Evolutionary conservation across 2,888 invertebrate species (phyloP).

Genomic region (Girardia tigrina): DNA sequence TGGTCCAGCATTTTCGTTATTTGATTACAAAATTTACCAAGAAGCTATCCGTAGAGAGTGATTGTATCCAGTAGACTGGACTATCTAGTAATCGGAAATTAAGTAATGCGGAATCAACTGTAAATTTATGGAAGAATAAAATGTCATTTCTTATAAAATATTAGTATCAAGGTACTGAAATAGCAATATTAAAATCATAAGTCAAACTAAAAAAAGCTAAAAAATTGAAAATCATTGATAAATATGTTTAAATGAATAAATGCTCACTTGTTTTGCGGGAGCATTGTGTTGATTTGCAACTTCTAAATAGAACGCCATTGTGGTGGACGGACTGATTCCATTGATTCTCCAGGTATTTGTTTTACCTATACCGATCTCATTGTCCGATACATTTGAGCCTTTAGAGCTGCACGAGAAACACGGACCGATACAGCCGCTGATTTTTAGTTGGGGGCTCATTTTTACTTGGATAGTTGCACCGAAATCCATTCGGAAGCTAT

Average conservation of each 20-base stretch:
- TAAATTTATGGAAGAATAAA: too few species aligned
- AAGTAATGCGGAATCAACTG: too few species aligned
- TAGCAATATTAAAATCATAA: background rate
- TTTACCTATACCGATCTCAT: slow-evolving; percentile 89
- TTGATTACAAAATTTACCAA: too few species aligned
- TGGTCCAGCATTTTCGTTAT: too few species aligned
- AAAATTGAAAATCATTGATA: background rate
- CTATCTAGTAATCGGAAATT: too few species aligned
- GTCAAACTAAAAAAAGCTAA: background rate
- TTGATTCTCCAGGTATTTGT: slow-evolving; percentile 98
- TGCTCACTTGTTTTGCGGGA: slow-evolving; percentile 61
- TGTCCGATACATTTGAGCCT: slow-evolving; percentile 78
- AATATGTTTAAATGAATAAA: background rate
- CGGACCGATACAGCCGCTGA: slow-evolving; percentile 67
- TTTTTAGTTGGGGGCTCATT: slow-evolving; percentile 63
- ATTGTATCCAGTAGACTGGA: too few species aligned
- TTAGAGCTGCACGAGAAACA: slow-evolving; percentile 59
- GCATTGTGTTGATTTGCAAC: slow-evolving; percentile 70
- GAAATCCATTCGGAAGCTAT: slow-evolving; percentile 91
- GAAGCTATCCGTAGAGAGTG: too few species aligned
- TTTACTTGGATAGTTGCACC: slow-evolving; percentile 90
- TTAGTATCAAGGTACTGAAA: too few species aligned
- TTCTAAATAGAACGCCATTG: slow-evolving; percentile 86
- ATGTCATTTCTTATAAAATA: too few species aligned
- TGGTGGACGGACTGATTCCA: slow-evolving; percentile 75